These are phyloP conservation scores for Latrodectus geometricus DNA, from an alignment of 1,140 invertebrate genomes.

Conservation along the genomic window DNA sequence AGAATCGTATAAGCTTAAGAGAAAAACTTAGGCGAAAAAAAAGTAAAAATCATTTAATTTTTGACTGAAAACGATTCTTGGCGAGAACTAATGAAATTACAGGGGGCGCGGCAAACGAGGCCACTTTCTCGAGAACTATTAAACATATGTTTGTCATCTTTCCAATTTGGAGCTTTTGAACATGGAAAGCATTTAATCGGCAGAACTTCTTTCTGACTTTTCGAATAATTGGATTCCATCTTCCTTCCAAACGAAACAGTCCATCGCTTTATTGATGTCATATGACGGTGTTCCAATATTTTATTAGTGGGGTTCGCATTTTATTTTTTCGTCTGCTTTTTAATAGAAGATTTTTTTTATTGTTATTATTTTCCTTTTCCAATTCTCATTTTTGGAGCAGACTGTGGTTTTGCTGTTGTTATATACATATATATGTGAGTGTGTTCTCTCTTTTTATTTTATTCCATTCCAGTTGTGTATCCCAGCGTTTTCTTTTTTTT, in stretches of 20 bases:
- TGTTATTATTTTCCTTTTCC: background rate
- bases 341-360: slow-evolving; percentile 1
- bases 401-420: slow-evolving; percentile 3
- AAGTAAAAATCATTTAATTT: slow-evolving; percentile 29
- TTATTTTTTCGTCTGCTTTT: background rate
- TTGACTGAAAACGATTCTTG: background rate
- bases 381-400: slow-evolving; percentile 13
- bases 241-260: slow-evolving; percentile 1
- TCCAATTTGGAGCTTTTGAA: slow-evolving; percentile 56
- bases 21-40: background rate
- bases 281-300: slow-evolving; percentile 38
- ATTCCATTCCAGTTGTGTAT: slow-evolving; percentile 29
- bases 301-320: slow-evolving; percentile 34
- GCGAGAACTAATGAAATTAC: slow-evolving; percentile 44
- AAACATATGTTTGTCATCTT: slow-evolving; percentile 59
- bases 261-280: slow-evolving; percentile 36
- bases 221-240: slow-evolving; percentile 50
- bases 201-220: background rate
- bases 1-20: background rate
- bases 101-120: background rate
- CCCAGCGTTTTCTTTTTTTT: background rate
- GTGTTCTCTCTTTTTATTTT: background rate
- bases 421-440: too few relatives aligned
- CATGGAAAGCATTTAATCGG: slow-evolving; percentile 36
- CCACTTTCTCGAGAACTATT: slow-evolving; percentile 26